A percentile compares a stretch with the other conserved stretches of the same genome.
phyloP scores from a whole-genome alignment of 1,140 invertebrate species.

The Lepidurus arcticus region DNA sequence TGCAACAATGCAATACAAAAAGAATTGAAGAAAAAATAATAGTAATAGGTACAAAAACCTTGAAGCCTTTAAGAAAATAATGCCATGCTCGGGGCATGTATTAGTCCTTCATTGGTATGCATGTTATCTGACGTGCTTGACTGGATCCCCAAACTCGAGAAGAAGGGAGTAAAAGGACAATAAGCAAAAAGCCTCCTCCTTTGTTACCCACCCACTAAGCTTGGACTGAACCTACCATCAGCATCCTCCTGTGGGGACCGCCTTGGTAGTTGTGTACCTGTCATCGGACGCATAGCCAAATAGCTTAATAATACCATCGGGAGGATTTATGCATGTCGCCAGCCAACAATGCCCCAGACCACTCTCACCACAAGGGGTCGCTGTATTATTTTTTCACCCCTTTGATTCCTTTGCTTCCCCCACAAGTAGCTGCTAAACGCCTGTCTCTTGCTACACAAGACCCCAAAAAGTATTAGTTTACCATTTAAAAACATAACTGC shows the following conservation, averaged over 20 bases:
- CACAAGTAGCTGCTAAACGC: not conserved
- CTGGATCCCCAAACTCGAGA: not conserved
- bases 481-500: not conserved
- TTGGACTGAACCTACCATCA: not conserved
- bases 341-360: not conserved
- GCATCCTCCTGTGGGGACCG: not conserved
- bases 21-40: not conserved
- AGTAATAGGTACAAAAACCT: not conserved
- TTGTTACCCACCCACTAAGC: constrained; percentile 18
- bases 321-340: constrained; percentile 21
- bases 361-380: not conserved
- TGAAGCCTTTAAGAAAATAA: not conserved
- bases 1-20: not conserved
- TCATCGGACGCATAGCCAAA: not conserved
- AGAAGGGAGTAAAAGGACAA: not conserved
- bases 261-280: constrained; percentile 21
- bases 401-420: not conserved
- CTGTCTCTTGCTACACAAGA: not conserved
- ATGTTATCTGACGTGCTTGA: not conserved
- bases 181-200: not conserved
- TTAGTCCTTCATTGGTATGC: not conserved
- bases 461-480: not conserved
- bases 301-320: not conserved
- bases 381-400: not conserved
- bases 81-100: not conserved